Conservation (phyloP, 2,113 vertebrate species). For the Ptychochromis oligacanthus region DNA sequence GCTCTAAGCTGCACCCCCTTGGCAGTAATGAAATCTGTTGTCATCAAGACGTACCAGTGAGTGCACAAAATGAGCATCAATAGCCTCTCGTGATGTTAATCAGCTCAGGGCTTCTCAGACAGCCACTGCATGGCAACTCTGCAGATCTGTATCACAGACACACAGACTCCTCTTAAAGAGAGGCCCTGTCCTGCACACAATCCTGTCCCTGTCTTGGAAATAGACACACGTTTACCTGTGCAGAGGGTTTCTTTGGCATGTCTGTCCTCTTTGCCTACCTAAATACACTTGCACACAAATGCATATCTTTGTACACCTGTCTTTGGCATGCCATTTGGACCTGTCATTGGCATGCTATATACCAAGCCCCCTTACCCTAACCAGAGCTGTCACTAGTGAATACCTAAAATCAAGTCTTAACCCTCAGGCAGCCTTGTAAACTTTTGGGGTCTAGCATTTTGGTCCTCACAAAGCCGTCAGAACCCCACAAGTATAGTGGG, state of each 20-base stretch:
- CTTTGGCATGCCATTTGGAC: background rate
- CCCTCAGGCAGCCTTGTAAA: background rate
- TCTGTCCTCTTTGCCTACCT: background rate
- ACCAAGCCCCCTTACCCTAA: background rate
- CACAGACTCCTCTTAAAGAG: slow-evolving; percentile 53
- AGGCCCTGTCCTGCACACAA: slow-evolving; percentile 53
- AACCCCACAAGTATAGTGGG: background rate
- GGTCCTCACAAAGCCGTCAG: background rate
- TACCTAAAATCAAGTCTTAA: background rate
- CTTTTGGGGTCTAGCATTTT: background rate
- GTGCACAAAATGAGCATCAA: slow-evolving; percentile 42
- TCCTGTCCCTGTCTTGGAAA: slow-evolving; percentile 51
- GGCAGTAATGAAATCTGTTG: slow-evolving; percentile 54
- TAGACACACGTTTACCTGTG: slow-evolving; percentile 28
- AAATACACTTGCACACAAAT: background rate
- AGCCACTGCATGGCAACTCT: slow-evolving; percentile 30
- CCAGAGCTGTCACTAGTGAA: background rate
- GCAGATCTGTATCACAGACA: slow-evolving; percentile 59
- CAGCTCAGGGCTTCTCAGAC: slow-evolving; percentile 30
- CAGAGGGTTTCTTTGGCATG: background rate
- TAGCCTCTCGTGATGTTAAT: slow-evolving; percentile 62
- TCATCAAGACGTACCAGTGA: background rate
- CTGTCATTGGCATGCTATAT: background rate
- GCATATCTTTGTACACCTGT: background rate
- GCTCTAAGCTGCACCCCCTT: background rate